phyloP scores from a whole-genome alignment of 2,797 vertebrate genomes.

The Diplodus sargus region DNA sequence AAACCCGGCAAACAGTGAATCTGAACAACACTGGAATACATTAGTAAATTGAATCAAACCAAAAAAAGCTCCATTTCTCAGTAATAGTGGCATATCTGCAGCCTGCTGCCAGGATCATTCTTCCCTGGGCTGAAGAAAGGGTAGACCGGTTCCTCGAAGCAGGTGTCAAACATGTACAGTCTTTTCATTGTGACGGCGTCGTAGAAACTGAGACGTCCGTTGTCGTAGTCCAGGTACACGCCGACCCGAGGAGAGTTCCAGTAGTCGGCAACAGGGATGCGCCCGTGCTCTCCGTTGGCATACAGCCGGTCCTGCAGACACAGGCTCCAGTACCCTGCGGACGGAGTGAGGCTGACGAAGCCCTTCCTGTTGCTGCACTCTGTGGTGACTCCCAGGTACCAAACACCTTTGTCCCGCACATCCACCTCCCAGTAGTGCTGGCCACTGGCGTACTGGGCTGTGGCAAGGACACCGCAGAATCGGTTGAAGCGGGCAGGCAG shows the following conservation, averaged over 20 bases:
- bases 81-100: constrained; percentile 89
- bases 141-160: constrained; percentile 84
- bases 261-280: constrained; percentile 85
- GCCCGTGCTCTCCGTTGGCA: constrained; percentile 85
- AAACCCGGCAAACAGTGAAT: constrained; percentile 16
- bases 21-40: constrained; percentile 20
- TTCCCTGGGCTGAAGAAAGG: constrained; percentile 89
- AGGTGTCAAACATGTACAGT: constrained; percentile 84
- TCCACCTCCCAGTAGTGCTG: constrained; percentile 90
- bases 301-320: constrained; percentile 87
- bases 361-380: constrained; percentile 88
- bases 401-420: constrained; percentile 87
- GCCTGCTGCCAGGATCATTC: constrained; percentile 84
- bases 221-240: constrained; percentile 87
- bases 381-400: constrained; percentile 88
- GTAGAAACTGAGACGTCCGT: constrained; percentile 85
- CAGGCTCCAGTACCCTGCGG: constrained; percentile 87
- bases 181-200: constrained; percentile 87
- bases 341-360: constrained; percentile 84
- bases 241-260: constrained; percentile 87
- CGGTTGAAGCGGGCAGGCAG: constrained; percentile 83
- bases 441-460: constrained; percentile 83
- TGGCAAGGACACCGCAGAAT: constrained; percentile 85
- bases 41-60: background rate
- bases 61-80: constrained; percentile 52